Conservation (phyloP, 2,113 vertebrate genomes). For the Oryctolagus cuniculus region DNA sequence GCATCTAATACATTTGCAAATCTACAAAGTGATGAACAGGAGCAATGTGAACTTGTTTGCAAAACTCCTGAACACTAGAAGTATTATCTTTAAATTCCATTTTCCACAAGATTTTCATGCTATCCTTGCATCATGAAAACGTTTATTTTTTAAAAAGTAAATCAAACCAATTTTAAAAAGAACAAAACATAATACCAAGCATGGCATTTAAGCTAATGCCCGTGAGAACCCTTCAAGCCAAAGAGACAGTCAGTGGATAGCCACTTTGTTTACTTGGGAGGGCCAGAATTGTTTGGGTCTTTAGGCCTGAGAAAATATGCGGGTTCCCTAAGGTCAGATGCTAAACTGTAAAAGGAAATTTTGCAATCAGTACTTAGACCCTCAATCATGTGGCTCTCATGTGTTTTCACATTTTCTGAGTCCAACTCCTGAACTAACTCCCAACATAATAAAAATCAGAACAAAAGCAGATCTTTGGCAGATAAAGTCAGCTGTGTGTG, state of each 20-base stretch:
- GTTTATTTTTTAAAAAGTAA: neutral
- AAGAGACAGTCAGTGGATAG: neutral
- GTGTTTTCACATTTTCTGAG: constrained; percentile 51
- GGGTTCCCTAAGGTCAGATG: constrained; percentile 43
- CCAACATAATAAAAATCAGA: constrained; percentile 18
- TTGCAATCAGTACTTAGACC: neutral
- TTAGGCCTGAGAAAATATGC: neutral
- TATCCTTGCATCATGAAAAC: neutral
- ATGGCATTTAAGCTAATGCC: neutral
- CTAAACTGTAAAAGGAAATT: constrained; percentile 30
- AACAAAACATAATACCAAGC: neutral
- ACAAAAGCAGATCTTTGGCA: constrained; percentile 45
- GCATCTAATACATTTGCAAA: constrained; percentile 11
- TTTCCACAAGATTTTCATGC: no score
- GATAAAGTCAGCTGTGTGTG: neutral
- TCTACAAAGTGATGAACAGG: neutral
- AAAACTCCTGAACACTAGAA: neutral
- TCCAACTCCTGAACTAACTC: constrained; percentile 36
- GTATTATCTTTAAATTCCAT: no score
- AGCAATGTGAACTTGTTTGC: neutral
- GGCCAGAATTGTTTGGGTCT: neutral
- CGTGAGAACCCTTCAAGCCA: neutral
- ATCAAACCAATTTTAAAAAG: neutral
- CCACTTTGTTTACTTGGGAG: neutral
- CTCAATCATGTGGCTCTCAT: constrained; percentile 29